Evolutionary conservation across 2,113 vertebrate species (phyloP), one percentile per base, ranked within the genome.

Genomic region (Tringa solitaria): DNA sequence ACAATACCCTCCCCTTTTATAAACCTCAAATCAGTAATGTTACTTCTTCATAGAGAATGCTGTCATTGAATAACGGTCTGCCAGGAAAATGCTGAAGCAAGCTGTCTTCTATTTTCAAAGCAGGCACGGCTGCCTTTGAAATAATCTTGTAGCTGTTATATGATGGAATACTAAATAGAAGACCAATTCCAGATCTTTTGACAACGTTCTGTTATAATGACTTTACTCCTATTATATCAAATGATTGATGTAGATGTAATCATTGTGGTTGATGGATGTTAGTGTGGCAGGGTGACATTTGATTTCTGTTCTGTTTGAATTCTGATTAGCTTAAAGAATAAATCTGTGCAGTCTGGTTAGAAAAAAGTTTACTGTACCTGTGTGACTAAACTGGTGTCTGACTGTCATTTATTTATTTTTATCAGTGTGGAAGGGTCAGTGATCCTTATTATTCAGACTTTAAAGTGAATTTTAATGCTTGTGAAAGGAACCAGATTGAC

Each of bases 201-300:
- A 93, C 92, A 96, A 73, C 2, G 13, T 82, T 96, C 88, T 92
- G 78, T 87, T 90, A 72, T 92, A 89, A 96, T 95, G 80, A 93
- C 76, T 95, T 95, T 90, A 78, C 41, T 92, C 33, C 76, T 92
- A 75, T 95, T 97, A 87, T 93, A 91, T 72, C 86, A 95, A 96
- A 78, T 95, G 94, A 95, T 93, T 93, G 96, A 97, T 93, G 93
- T 84, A 95, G 88, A 96, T 93, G 80, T 89, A 96, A 96, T 95
- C 86, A 69, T 91, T 89, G 69, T 87, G 65, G 65, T 41, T 95
- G 96, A 93, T 89, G 70, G 88, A 96, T 95, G 86, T 91, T 92
- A 91, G 53, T 50, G 65, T 87, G 87, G 45, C 77, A 82, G 80
- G 59, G 76, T 95, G 95, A 95, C 92, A 85, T 95, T 82, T 95